Percentiles rank a stretch among this genome's conserved stretches.
These are phyloP conservation scores for Tragelaphus strepsiceros DNA, from an alignment of 2,113 vertebrate genomes.

Conservation along the genomic window DNA sequence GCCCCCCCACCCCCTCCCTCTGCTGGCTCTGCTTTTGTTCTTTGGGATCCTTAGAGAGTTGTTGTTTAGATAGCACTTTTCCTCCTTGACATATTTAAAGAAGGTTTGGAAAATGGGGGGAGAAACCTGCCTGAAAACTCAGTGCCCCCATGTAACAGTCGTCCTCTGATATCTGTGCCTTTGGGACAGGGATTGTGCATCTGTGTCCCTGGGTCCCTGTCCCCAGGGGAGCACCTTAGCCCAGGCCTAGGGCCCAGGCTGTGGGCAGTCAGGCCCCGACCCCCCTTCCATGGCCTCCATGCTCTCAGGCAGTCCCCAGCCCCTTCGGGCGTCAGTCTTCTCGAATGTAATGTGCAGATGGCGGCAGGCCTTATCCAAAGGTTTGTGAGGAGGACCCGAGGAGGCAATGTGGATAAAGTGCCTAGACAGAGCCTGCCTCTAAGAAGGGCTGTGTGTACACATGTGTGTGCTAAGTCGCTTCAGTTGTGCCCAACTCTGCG, in stretches of 20 bases:
- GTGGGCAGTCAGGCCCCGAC: neutral
- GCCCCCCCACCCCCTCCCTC: neutral
- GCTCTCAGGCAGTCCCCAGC: neutral
- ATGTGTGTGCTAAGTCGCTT: neutral
- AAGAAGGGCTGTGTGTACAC: neutral
- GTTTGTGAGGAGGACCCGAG: neutral
- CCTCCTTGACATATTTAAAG: neutral
- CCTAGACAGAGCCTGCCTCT: neutral
- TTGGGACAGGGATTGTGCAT: neutral
- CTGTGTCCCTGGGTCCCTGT: accelerated
- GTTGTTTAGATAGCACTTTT: neutral
- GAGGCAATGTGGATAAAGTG: too few relatives aligned
- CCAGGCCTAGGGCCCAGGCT: neutral
- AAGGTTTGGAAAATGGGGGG: neutral
- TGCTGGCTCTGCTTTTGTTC: neutral
- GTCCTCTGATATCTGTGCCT: neutral
- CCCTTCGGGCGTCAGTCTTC: neutral
- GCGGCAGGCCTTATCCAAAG: neutral
- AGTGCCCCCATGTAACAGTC: too few relatives aligned
- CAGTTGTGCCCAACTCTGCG: neutral
- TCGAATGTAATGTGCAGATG: neutral
- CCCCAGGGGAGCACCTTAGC: neutral
- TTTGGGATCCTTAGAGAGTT: neutral
- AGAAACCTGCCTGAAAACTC: neutral
- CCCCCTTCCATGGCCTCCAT: neutral